Conservation (phyloP, 2,797 vertebrate species). For the Gadopsis marmoratus region DNA sequence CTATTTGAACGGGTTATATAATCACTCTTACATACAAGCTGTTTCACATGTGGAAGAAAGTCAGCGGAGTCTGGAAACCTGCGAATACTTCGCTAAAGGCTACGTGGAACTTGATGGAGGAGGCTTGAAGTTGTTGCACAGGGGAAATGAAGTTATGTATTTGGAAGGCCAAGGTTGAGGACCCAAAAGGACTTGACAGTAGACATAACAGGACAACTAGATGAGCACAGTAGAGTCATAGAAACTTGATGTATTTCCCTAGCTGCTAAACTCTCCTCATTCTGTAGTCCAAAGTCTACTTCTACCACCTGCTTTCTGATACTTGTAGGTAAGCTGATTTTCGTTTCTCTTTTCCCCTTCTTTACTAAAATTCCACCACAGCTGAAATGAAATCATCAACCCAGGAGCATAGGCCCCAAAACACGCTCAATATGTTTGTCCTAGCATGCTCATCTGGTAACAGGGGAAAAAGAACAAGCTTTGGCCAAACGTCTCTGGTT, state of each 20-base stretch:
- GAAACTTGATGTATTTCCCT: not conserved
- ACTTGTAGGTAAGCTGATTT: not conserved
- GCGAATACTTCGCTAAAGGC: constrained; percentile 21
- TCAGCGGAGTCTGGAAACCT: constrained; percentile 28
- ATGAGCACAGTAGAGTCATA: constrained; percentile 14
- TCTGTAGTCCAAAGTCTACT: not conserved
- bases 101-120: constrained; percentile 30
- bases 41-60: constrained; percentile 39
- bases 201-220: constrained; percentile 2
- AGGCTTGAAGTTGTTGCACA: constrained; percentile 28
- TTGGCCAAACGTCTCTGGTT: constrained; percentile 12
- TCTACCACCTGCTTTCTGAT: constrained; percentile 1
- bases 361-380: constrained; percentile 5
- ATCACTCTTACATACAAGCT: constrained; percentile 32
- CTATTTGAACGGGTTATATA: constrained; percentile 35
- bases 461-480: constrained; percentile 14
- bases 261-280: not conserved
- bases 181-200: constrained; percentile 11
- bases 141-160: constrained; percentile 40
- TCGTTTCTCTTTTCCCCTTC: not conserved
- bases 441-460: constrained; percentile 14
- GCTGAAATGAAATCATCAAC: constrained; percentile 21
- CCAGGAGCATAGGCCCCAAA: not conserved
- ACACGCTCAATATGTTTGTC: constrained; percentile 2
- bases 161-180: constrained; percentile 7